These are phyloP conservation scores for Botia kubotai DNA, from an alignment of 2,797 vertebrate species.

Conservation along the genomic window DNA sequence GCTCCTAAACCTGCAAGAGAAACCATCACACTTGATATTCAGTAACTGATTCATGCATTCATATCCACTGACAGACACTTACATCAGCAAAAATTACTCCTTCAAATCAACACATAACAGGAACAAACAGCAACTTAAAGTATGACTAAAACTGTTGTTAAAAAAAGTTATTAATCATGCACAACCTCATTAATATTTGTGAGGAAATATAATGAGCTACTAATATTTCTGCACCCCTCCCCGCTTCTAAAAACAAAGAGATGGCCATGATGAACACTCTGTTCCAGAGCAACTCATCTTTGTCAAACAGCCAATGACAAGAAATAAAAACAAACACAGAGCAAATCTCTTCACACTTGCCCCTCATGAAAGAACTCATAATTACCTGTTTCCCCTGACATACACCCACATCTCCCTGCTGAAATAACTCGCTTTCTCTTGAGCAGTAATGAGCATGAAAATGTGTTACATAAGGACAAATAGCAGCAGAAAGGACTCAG, in stretches of 20 bases:
- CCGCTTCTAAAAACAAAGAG: background rate
- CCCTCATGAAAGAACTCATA: slow-evolving; percentile 44
- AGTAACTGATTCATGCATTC: too few species aligned
- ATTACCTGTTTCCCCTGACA: background rate
- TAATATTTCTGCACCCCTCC: background rate
- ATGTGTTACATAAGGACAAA: slow-evolving; percentile 53
- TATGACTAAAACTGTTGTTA: background rate
- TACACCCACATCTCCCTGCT: slow-evolving; percentile 52
- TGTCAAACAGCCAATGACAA: slow-evolving; percentile 8
- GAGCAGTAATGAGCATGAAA: slow-evolving; percentile 60
- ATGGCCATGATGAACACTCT: background rate
- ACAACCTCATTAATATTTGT: background rate
- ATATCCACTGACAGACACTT: too few species aligned
- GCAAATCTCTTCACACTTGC: slow-evolving; percentile 15
- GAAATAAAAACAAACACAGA: slow-evolving; percentile 16
- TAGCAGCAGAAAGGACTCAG: slow-evolving; percentile 34
- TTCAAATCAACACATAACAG: background rate
- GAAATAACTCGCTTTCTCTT: slow-evolving; percentile 36
- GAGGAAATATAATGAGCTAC: background rate
- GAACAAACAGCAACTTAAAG: background rate
- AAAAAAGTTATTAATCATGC: background rate
- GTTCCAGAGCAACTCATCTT: background rate
- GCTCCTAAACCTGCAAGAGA: too few species aligned
- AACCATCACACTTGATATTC: too few species aligned
- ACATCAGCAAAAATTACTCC: background rate